Conservation (phyloP, 2,113 vertebrate genomes). For the Empidonax traillii region DNA sequence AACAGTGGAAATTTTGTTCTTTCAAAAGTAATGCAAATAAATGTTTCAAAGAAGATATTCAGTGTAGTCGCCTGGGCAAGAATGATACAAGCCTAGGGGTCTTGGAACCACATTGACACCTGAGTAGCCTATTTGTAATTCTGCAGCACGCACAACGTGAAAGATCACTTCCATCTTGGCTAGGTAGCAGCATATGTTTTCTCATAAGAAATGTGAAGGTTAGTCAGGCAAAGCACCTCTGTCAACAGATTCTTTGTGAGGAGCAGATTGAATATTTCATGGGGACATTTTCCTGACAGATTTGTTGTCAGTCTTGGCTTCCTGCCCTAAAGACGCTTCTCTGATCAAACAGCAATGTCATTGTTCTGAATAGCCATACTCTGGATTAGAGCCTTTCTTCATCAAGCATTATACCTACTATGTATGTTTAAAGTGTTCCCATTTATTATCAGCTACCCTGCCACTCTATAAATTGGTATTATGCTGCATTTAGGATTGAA, state of each 20-base stretch:
- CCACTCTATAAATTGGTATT: neutral
- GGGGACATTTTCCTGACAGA: slow-evolving; percentile 48
- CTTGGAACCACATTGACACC: neutral
- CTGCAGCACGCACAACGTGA: neutral
- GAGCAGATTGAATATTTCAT: slow-evolving; percentile 67
- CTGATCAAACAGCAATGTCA: slow-evolving; percentile 18
- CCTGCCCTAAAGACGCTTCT: slow-evolving; percentile 28
- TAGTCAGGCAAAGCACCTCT: slow-evolving; percentile 31
- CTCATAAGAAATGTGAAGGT: slow-evolving; percentile 46
- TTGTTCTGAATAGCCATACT: slow-evolving; percentile 12
- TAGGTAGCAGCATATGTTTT: slow-evolving; percentile 42
- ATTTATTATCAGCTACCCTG: neutral
- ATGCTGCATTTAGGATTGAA: neutral
- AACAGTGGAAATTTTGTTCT: neutral
- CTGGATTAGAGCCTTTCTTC: slow-evolving; percentile 11
- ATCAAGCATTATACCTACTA: neutral
- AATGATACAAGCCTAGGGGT: neutral
- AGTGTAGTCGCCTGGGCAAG: neutral
- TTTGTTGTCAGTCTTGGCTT: slow-evolving; percentile 45
- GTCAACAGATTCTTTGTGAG: slow-evolving; percentile 61
- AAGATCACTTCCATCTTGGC: slow-evolving; percentile 18
- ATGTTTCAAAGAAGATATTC: neutral
- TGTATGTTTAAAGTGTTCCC: neutral
- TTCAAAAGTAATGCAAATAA: neutral
- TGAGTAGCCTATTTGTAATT: slow-evolving; percentile 28